Evolutionary conservation across 53 echinoderm and acorn worm genomes (phyloP).

Genomic region (Actinopyga echinites): DNA sequence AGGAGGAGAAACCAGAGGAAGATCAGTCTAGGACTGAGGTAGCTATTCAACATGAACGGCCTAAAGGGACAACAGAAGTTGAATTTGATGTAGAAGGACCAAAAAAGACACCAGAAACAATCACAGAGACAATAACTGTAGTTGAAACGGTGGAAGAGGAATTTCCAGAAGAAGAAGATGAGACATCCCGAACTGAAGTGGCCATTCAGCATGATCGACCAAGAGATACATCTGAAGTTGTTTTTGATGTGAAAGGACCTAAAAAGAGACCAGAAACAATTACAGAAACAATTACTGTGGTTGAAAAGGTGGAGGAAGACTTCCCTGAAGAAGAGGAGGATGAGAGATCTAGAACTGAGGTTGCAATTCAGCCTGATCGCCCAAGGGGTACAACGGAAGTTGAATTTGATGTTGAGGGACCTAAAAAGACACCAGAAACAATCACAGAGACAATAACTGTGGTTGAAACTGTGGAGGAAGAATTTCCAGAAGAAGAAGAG

Average conservation of each 20-base stretch:
- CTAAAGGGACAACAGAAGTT: conserved; percentile 7
- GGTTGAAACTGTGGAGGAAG: conserved; percentile 51
- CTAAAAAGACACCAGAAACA: background rate
- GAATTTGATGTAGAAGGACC: conserved; percentile 21
- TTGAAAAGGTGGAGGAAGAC: conserved; percentile 49
- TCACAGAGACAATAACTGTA: conserved; percentile 42
- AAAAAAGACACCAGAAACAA: conserved; percentile 4
- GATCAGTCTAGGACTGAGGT: conserved; percentile 44
- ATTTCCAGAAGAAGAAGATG: conserved; percentile 8
- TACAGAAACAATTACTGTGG: conserved; percentile 48
- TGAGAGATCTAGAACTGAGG: conserved; percentile 14
- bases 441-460: conserved; percentile 51
- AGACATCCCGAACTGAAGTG: conserved; percentile 2
- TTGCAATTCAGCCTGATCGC: conserved; percentile 47
- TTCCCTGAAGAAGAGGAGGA: conserved; percentile 21
- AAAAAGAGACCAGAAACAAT: conserved; percentile 2
- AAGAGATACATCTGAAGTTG: conserved; percentile 20
- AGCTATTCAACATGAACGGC: conserved; percentile 46
- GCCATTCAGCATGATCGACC: conserved; percentile 48
- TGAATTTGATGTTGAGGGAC: conserved; percentile 1
- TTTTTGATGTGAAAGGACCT: conserved; percentile 1
- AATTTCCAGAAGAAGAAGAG: conserved; percentile 22
- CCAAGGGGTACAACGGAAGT: conserved; percentile 20
- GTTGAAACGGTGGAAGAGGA: conserved; percentile 51
- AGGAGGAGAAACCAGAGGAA: conserved; percentile 40